Evolutionary conservation across 2,113 vertebrate species (phyloP).

Genomic region (Galbula dea): DNA sequence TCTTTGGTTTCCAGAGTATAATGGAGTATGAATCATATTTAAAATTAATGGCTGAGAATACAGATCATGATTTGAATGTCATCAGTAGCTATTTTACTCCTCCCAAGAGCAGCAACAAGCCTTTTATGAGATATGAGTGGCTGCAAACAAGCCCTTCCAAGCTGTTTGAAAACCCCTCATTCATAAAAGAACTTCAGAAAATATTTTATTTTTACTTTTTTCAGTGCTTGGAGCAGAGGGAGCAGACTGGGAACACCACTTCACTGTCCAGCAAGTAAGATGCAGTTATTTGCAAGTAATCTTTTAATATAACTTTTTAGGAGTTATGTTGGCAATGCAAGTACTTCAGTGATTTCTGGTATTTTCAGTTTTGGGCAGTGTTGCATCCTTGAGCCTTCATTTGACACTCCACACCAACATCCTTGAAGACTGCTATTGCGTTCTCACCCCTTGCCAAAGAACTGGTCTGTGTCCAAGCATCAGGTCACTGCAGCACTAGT

Average conservation of each 20-base stretch:
- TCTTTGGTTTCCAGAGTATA: constrained; percentile 74
- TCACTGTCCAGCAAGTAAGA: constrained; percentile 6
- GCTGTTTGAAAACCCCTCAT: constrained; percentile 62
- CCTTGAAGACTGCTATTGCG: not conserved
- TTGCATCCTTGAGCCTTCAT: not conserved
- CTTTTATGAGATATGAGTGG: constrained; percentile 68
- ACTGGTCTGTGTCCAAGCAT: rapidly evolving
- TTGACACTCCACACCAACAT: not conserved
- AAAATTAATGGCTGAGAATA: constrained; percentile 78
- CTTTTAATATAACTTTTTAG: not conserved
- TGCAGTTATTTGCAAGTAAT: not conserved
- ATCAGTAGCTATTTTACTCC: constrained; percentile 76
- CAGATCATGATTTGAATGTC: constrained; percentile 76
- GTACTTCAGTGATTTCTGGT: not conserved
- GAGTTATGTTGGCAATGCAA: rapidly evolving
- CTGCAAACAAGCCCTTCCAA: constrained; percentile 60
- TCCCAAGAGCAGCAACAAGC: constrained; percentile 62
- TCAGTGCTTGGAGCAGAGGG: not conserved
- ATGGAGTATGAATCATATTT: constrained; percentile 77
- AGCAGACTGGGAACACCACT: not conserved
- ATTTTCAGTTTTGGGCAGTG: not conserved
- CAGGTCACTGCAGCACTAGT: rapidly evolving
- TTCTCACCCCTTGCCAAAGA: rapidly evolving
- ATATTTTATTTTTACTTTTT: constrained; percentile 54
- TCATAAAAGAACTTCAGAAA: constrained; percentile 54